phyloP scores from a whole-genome alignment of 2,797 vertebrate species.

The Bovichtus diacanthus region DNA sequence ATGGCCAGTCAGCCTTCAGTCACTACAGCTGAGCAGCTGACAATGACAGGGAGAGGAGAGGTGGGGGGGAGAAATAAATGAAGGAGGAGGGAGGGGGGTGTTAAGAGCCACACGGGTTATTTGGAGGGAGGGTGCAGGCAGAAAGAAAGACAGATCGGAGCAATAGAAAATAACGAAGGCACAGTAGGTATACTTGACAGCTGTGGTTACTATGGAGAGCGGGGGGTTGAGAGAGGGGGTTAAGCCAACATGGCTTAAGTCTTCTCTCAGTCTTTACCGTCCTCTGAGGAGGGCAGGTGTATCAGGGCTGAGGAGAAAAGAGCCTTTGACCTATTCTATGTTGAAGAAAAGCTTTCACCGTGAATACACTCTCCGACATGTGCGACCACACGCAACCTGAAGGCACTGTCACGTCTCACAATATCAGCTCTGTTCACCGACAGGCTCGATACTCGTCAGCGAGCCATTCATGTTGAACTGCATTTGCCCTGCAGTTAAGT shows the following conservation, averaged over 20 bases:
- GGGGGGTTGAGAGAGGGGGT: not conserved
- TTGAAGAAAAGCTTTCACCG: conserved; percentile 15
- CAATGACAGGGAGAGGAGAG: conserved; percentile 30
- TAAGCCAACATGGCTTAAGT: not conserved
- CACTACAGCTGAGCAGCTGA: conserved; percentile 55
- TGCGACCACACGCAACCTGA: conserved; percentile 4
- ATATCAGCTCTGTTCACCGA: conserved; percentile 56
- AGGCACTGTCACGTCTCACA: conserved; percentile 59
- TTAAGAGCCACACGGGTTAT: conserved; percentile 27
- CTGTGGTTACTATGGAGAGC: conserved; percentile 27
- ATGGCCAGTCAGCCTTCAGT: conserved; percentile 55
- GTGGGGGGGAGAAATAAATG: no score
- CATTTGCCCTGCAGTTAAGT: conserved; percentile 53
- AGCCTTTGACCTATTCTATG: not conserved
- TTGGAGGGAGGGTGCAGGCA: not conserved
- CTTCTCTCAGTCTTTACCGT: not conserved
- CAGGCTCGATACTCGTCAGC: conserved; percentile 52
- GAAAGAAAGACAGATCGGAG: conserved; percentile 32
- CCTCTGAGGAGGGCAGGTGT: conserved; percentile 5
- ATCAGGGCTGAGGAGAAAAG: not conserved
- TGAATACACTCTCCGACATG: conserved; percentile 16
- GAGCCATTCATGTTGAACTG: conserved; percentile 40
- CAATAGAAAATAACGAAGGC: conserved; percentile 31
- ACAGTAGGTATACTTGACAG: conserved; percentile 37
- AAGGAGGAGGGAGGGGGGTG: conserved; percentile 17